Conservation (phyloP, 2,888 invertebrate genomes). For the Parnassius orleans region DNA sequence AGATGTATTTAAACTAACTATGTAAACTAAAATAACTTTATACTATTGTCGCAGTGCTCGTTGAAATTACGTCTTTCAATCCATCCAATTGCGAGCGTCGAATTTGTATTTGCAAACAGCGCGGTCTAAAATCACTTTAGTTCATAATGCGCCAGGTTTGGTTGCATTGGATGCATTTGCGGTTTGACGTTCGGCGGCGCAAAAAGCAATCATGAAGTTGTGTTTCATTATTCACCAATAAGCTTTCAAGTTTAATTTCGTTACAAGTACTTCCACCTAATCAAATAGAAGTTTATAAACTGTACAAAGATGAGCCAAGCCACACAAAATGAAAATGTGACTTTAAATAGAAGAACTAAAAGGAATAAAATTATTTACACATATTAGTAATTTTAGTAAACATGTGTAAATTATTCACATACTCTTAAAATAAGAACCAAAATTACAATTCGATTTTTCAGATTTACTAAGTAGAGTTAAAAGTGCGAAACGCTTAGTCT, state of each 20-base stretch:
- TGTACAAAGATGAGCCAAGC: too few species aligned
- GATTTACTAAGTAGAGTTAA: too few species aligned
- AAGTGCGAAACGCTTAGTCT: too few species aligned
- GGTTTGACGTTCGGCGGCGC: constrained; percentile 19
- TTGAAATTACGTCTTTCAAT: constrained; percentile 26
- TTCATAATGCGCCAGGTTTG: constrained; percentile 26
- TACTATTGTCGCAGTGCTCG: constrained; percentile 9
- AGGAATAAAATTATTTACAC: too few species aligned
- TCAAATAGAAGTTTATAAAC: too few species aligned
- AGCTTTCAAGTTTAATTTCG: not conserved
- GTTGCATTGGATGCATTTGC: constrained; percentile 26
- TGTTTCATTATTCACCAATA: constrained; percentile 16
- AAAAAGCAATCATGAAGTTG: constrained; percentile 23
- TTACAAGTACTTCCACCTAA: not conserved
- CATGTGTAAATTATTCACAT: too few species aligned
- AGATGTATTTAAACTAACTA: too few species aligned
- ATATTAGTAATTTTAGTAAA: too few species aligned
- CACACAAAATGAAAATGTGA: too few species aligned
- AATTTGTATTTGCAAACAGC: constrained; percentile 28
- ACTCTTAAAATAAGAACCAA: too few species aligned
- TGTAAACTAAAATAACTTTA: constrained; percentile 14
- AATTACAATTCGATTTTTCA: too few species aligned
- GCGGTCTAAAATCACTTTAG: constrained; percentile 29
- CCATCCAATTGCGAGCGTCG: constrained; percentile 21
- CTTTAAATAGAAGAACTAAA: too few species aligned